A percentile compares a stretch with the other conserved stretches of the same genome.
Evolutionary conservation across 2,888 invertebrate genomes (phyloP).

Genomic region (Drosophila formosana): DNA sequence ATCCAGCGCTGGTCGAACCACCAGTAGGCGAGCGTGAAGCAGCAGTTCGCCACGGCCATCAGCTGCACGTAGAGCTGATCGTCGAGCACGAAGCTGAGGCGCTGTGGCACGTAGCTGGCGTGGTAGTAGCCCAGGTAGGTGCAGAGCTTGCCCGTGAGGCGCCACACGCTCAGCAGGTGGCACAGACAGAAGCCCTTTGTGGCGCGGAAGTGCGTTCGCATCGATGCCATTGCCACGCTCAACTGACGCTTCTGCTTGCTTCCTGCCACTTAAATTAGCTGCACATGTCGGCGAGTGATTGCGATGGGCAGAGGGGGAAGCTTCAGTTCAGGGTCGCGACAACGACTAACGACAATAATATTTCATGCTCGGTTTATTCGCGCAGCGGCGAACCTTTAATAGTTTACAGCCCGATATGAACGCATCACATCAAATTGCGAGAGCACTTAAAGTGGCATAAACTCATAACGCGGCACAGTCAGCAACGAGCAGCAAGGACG

Average conservation of each 20-base stretch:
- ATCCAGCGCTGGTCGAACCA: slow-evolving; percentile 55
- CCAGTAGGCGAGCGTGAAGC: slow-evolving; percentile 33
- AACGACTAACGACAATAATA: slow-evolving; percentile 62
- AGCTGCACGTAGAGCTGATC: slow-evolving; percentile 63
- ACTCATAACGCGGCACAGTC: slow-evolving; percentile 35
- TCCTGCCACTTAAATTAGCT: slow-evolving; percentile 32
- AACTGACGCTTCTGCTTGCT: slow-evolving; percentile 30
- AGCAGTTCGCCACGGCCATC: slow-evolving; percentile 31
- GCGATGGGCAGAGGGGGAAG: neutral
- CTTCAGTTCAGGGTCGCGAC: neutral
- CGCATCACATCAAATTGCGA: slow-evolving; percentile 54
- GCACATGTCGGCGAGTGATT: neutral
- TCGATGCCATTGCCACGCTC: slow-evolving; percentile 35
- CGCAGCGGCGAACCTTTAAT: slow-evolving; percentile 52
- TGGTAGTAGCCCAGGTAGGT: slow-evolving; percentile 61
- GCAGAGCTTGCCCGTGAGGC: slow-evolving; percentile 38
- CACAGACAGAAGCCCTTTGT: slow-evolving; percentile 62
- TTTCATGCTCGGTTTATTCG: slow-evolving; percentile 74
- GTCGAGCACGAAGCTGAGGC: slow-evolving; percentile 36
- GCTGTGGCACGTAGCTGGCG: slow-evolving; percentile 34
- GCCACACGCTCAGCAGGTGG: slow-evolving; percentile 61
- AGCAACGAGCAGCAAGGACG: neutral
- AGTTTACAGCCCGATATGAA: slow-evolving; percentile 55
- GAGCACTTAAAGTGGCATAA: slow-evolving; percentile 75
- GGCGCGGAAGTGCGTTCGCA: slow-evolving; percentile 38